These are phyloP conservation scores for Piscicola geometra DNA, from an alignment of 2,888 invertebrate genomes.

Conservation along the genomic window DNA sequence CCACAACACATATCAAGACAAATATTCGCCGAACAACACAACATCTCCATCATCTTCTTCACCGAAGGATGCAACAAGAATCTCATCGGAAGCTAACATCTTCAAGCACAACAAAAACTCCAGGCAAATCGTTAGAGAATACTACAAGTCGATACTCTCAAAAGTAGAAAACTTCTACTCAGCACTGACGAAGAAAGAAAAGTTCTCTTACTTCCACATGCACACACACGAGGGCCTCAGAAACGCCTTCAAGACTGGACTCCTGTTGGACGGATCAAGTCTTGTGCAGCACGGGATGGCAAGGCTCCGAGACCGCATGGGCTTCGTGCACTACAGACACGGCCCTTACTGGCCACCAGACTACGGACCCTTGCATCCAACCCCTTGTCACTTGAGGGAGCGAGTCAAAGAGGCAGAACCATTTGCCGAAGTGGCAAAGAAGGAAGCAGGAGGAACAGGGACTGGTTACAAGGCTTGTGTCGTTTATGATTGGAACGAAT, in stretches of 20 bases:
- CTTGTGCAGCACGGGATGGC: slow-evolving; percentile 46
- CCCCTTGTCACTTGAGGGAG: slow-evolving; percentile 48
- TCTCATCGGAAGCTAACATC: no score
- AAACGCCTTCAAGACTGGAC: slow-evolving; percentile 47
- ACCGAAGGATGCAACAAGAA: no score
- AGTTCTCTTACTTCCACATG: slow-evolving; percentile 42
- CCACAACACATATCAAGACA: no score
- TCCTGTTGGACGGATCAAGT: slow-evolving; percentile 48
- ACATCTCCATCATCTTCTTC: no score
- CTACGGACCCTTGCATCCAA: slow-evolving; percentile 50
- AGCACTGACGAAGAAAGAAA: slow-evolving; percentile 38
- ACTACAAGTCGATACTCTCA: not conserved
- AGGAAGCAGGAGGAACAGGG: not conserved
- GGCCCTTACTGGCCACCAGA: slow-evolving; percentile 55
- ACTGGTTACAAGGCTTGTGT: slow-evolving; percentile 51
- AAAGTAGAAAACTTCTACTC: slow-evolving; percentile 39
- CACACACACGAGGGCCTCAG: slow-evolving; percentile 50
- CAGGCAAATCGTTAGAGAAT: no score
- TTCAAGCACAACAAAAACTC: no score
- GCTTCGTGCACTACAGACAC: slow-evolving; percentile 49
- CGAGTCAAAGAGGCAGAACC: slow-evolving; percentile 45
- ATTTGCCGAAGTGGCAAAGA: slow-evolving; percentile 32
- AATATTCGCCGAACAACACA: no score
- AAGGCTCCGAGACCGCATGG: slow-evolving; percentile 50
- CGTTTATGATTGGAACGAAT: slow-evolving; percentile 53